Conservation (phyloP, 2,888 invertebrate genomes). For the Podabrus alpinus region DNA sequence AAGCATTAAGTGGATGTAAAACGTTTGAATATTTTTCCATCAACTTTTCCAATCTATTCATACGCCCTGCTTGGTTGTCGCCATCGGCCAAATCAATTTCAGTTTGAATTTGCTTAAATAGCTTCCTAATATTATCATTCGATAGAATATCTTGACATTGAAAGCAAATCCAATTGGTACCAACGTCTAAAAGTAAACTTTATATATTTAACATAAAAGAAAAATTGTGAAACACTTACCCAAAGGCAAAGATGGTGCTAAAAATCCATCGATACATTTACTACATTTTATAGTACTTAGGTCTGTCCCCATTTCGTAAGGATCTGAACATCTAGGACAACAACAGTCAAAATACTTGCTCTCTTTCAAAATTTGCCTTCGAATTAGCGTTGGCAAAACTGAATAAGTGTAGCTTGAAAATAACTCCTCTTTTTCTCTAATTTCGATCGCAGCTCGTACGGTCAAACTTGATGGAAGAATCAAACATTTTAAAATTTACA, state of each 20-base stretch:
- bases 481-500: neutral
- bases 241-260: constrained; percentile 67
- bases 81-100: constrained; percentile 69
- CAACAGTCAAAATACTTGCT: constrained; percentile 82
- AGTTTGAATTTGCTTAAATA: constrained; percentile 66
- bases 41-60: constrained; percentile 66
- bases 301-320: constrained; percentile 79
- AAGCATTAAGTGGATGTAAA: neutral
- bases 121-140: constrained; percentile 64
- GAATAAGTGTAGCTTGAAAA: constrained; percentile 78
- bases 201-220: neutral
- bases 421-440: constrained; percentile 68
- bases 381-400: constrained; percentile 70
- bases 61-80: neutral
- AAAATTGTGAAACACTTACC: constrained; percentile 55
- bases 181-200: constrained; percentile 55
- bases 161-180: constrained; percentile 69
- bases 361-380: constrained; percentile 70
- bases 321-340: constrained; percentile 76
- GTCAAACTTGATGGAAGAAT: constrained; percentile 61
- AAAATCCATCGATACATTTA: constrained; percentile 73
- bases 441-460: constrained; percentile 69
- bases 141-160: constrained; percentile 69
- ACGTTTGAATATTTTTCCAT: constrained; percentile 50
- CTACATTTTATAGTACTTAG: constrained; percentile 79